Conservation (phyloP, 2,888 invertebrate species). For the Rhagonycha fulva region DNA sequence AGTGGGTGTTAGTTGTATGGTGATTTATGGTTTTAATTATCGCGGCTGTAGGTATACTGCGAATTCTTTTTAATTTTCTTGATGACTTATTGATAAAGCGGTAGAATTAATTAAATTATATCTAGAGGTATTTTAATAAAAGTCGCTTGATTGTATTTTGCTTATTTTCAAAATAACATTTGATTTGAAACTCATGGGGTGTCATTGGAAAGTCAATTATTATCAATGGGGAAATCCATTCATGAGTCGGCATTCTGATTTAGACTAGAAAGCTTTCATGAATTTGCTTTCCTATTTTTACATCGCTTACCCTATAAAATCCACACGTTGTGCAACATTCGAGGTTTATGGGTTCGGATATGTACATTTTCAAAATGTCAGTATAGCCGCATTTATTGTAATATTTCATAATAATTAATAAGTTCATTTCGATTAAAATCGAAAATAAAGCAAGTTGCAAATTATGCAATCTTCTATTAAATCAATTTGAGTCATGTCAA, state of each 20-base stretch:
- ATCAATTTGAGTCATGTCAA: background rate
- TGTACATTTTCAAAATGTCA: background rate
- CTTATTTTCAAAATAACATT: background rate
- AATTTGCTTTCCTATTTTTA: background rate
- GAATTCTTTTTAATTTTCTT: background rate
- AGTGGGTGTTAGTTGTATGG: slow-evolving; percentile 1
- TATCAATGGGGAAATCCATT: background rate
- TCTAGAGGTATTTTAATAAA: background rate
- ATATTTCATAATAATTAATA: too few species aligned
- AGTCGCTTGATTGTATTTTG: background rate
- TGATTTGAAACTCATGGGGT: background rate
- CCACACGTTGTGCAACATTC: background rate
- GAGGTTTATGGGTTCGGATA: too few species aligned
- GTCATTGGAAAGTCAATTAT: background rate
- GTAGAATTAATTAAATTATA: background rate
- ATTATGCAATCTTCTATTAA: background rate
- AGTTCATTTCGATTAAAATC: background rate
- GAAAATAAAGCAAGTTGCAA: background rate
- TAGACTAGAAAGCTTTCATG: background rate
- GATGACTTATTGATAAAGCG: background rate
- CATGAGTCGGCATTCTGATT: background rate
- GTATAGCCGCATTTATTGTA: background rate
- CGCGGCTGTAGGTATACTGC: background rate
- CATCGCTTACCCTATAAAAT: background rate
- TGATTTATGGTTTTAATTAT: slow-evolving; percentile 1